Evolutionary conservation across 1,140 invertebrate species (phyloP), one percentile per base, ranked within the genome.

Genomic region (Adoxophyes honmai): DNA sequence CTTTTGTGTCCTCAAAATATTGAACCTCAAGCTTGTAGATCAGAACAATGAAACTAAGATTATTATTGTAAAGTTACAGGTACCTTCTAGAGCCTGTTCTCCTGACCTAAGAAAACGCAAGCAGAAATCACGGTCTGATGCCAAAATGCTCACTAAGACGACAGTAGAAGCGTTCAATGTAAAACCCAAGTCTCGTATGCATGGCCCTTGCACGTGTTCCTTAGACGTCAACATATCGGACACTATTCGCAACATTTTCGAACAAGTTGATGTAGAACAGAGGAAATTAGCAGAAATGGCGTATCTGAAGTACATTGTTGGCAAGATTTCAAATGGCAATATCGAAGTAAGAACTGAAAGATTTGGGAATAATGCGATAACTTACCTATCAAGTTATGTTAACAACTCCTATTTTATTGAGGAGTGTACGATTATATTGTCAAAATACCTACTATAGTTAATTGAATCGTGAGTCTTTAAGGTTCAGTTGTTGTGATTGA

Each of bases 231-330:
- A 86, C 54, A 58, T 88, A 38, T 84, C 85, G 3, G 81, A 88
- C 16, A 85, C 83, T 0, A 86, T 88, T 38, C 74, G 81, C 13
- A 82, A 77, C 51, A 86, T 88, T 69, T 86, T 88, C 52, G 76
- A 86, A 44, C 81, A 88, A 75, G 83, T 88, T 14, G 80, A 85
- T 60, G 68, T 74, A 6, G 76, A 83, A 35, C 81, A 88, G 60
- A 62, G 80, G 13, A 78, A 78, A 61, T 59, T 81, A 59, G 81
- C 79, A 21, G 85, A 88, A 73, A 62, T 75, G 14, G 63, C 75
- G 4, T 88, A 86, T 55, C 38, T 84, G 10, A 88, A 82, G 62
- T 78, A 79, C 55, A 84, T 88, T 54, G 78, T 72, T 18, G 81
- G 77, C 21, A 86, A 88, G 60, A 81, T 88, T 34, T 59, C 78